Evolutionary conservation across 1,140 invertebrate genomes (phyloP).

Genomic region (Mesaphorura yosii): DNA sequence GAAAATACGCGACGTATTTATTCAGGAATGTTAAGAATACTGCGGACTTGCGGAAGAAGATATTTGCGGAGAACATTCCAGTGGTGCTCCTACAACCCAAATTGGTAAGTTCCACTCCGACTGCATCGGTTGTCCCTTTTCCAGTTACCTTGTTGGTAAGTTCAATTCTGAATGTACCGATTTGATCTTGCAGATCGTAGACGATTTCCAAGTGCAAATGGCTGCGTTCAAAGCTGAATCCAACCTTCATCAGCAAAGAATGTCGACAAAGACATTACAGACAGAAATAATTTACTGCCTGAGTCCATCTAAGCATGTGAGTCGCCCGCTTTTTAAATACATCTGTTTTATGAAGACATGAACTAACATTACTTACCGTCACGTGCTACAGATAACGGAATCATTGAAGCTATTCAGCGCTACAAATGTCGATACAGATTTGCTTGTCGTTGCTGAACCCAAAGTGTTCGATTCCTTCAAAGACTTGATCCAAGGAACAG

Average conservation of each 20-base stretch:
- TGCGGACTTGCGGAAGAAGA: constrained; percentile 42
- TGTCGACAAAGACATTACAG: constrained; percentile 50
- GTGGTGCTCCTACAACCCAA: constrained; percentile 51
- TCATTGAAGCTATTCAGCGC: constrained; percentile 53
- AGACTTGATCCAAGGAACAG: constrained; percentile 41
- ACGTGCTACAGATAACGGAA: constrained; percentile 28
- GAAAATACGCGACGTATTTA: too few species aligned
- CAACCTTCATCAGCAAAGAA: constrained; percentile 38
- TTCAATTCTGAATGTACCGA: too few species aligned
- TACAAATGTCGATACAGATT: constrained; percentile 41
- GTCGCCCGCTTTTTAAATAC: neutral
- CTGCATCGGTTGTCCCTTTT: neutral
- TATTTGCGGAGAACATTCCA: constrained; percentile 42
- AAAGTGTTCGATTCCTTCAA: constrained; percentile 35
- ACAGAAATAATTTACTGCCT: constrained; percentile 58
- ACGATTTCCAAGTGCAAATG: constrained; percentile 52
- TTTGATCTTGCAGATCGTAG: constrained; percentile 40
- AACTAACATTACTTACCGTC: neutral
- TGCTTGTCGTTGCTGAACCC: constrained; percentile 44
- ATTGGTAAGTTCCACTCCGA: constrained; percentile 19
- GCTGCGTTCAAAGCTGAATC: constrained; percentile 55
- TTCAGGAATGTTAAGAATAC: constrained; percentile 50
- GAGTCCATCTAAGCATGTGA: constrained; percentile 50
- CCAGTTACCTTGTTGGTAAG: neutral
- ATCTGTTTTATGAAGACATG: neutral